Percentiles rank a stretch among this genome's conserved stretches.
Evolutionary conservation across 1,140 invertebrate genomes (phyloP).

Genomic region (Ceratina calcarata): DNA sequence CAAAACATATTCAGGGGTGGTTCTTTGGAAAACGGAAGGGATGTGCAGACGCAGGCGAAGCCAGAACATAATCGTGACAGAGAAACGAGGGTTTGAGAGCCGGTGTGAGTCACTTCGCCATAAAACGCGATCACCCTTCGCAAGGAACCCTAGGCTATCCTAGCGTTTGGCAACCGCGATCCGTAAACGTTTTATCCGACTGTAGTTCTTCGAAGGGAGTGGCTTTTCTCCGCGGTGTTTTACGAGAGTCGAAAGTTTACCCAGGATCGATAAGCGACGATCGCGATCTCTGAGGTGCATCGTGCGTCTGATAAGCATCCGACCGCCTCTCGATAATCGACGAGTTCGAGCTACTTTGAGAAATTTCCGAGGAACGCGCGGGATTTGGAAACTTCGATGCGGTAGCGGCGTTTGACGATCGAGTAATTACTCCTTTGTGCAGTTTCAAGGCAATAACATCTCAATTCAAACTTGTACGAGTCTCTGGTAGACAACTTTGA

Average conservation of each 20-base stretch:
- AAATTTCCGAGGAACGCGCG: not conserved
- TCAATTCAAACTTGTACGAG: not conserved
- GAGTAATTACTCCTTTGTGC: constrained; percentile 19
- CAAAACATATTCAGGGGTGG: not conserved
- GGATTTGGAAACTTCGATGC: constrained; percentile 5
- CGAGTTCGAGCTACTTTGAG: not conserved
- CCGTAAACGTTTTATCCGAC: constrained; percentile 4
- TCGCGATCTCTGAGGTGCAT: not conserved
- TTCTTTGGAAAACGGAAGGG: constrained; percentile 28
- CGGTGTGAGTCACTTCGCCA: constrained; percentile 65
- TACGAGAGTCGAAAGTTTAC: not conserved
- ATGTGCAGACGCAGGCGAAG: constrained; percentile 35
- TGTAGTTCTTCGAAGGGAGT: not conserved
- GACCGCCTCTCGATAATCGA: not conserved
- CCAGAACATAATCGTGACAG: constrained; percentile 42
- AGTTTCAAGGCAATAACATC: not conserved
- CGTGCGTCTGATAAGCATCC: not conserved
- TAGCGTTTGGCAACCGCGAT: constrained; percentile 6
- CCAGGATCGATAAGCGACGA: not conserved
- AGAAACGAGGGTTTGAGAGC: constrained; percentile 25
- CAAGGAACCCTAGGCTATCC: constrained; percentile 42
- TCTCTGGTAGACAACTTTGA: not conserved
- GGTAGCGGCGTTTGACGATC: not conserved
- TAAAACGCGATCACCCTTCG: constrained; percentile 59
- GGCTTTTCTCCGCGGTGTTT: not conserved